Percentiles rank a stretch among this genome's conserved stretches.
Evolutionary conservation across 2,888 invertebrate species (phyloP).

Genomic region (Cartodere bifasciata): DNA sequence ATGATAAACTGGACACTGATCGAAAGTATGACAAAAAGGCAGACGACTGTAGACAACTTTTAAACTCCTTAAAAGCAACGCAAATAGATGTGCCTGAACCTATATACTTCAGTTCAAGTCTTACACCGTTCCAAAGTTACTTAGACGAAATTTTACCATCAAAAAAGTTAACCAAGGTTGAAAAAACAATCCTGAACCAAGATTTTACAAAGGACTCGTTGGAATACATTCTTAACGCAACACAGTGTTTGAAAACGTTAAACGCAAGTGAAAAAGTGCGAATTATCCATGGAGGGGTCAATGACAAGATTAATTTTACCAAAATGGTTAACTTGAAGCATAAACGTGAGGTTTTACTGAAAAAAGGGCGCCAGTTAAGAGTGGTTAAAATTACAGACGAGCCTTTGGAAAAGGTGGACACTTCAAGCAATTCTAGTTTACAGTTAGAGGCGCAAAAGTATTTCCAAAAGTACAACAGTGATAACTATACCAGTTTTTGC

Average conservation of each 20-base stretch:
- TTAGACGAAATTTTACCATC: constrained; percentile 16
- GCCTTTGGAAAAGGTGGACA: too few species aligned
- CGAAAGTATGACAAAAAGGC: constrained; percentile 15
- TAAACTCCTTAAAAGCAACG: constrained; percentile 18
- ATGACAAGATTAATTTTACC: constrained; percentile 21
- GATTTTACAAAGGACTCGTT: constrained; percentile 22
- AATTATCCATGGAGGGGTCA: constrained; percentile 23
- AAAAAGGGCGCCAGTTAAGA: constrained; percentile 5
- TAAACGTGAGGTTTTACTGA: constrained; percentile 8
- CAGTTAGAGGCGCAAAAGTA: too few species aligned
- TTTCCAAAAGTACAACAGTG: too few species aligned
- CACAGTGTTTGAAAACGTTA: constrained; percentile 20
- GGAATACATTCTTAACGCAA: constrained; percentile 24
- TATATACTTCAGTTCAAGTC: constrained; percentile 18
- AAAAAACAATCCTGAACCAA: constrained; percentile 18
- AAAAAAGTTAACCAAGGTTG: constrained; percentile 10
- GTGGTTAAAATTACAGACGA: neutral
- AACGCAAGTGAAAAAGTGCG: constrained; percentile 14
- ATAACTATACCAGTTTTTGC: too few species aligned
- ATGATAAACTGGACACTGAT: constrained; percentile 13
- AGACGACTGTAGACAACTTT: constrained; percentile 19
- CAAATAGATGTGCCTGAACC: constrained; percentile 11
- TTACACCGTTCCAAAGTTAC: constrained; percentile 28
- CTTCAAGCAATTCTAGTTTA: too few species aligned
- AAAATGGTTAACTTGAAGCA: constrained; percentile 9